Base-by-base conservation (phyloP, 2,888 invertebrate species). In the Sinohyriopsis cumingii region DNA sequence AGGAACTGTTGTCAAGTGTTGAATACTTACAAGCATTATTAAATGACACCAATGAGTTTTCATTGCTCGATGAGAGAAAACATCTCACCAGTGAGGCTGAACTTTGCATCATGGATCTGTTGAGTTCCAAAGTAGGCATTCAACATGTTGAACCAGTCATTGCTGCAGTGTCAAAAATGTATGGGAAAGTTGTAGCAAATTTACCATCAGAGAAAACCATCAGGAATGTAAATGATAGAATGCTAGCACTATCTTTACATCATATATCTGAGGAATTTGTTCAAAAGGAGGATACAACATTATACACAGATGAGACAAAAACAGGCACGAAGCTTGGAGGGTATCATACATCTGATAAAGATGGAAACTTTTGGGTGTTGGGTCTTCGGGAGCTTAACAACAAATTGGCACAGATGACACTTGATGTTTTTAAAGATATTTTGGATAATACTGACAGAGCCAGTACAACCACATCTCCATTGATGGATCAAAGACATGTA, bases 281-380 rank as follows among this genome's bases (percentile, higher is more conserved):
- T 19, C 18, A 56, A 59, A 28, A 69, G 33, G 61, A 63, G 22
- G 55, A 73, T 57, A 67, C 59, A n/a, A 70, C 69, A n/a, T 20
- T 71, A 12, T 74, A 71, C 59, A 67, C 71, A 19, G 74, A 74
- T 56, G 74, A 74, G 55, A 74, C 74, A 15, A 74, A 74, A 57
- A 9, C 9, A 33, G 33, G 1, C 33, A 33, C 33, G 9, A 33
- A 9, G 33, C 33, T 33, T 9, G 33, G 33, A 33, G 33, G 65
- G 3, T 74, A 74, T 63, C 59, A 65, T 59, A 12, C 65, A 2
- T 56, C 64, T 53, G 69, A 68, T 45, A 55, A 59, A 63, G 54
- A 57, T 9, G 55, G 64, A 33, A 64, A 63, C 2, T 70, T 66
- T 1, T 71, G 68, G 20, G 57, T 72, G 15, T 60, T 69, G 54